phyloP scores from a whole-genome alignment of 2,113 vertebrate species.

The Myrmecobius fasciatus region DNA sequence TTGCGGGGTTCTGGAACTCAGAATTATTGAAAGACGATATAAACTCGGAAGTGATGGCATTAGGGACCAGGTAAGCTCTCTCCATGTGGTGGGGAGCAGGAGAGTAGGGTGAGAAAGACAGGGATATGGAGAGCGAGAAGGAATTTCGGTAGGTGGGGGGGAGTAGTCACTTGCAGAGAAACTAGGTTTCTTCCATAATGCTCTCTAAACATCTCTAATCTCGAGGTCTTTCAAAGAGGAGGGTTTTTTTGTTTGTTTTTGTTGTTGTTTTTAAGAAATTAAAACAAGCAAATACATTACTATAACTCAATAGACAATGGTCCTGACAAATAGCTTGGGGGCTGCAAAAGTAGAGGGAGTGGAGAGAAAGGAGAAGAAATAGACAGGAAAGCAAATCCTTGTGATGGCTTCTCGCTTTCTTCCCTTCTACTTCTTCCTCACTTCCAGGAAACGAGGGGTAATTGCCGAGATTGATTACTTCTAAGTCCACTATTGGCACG shows the following conservation, averaged over 20 bases:
- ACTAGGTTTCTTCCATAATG: not conserved
- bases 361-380: not conserved
- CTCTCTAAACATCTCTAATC: not conserved
- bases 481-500: not conserved
- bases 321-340: not conserved
- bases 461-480: not conserved
- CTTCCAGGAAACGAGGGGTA: not conserved
- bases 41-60: not conserved
- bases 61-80: not conserved
- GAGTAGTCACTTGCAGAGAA: not conserved
- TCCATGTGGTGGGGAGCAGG: not conserved
- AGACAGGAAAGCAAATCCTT: not conserved
- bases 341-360: not conserved
- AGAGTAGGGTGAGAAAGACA: not conserved
- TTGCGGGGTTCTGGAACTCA: not conserved
- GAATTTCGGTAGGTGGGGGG: too few relatives aligned
- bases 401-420: not conserved
- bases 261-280: not conserved
- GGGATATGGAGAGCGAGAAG: not conserved
- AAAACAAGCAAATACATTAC: not conserved
- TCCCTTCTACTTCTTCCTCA: not conserved
- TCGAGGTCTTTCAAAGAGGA: not conserved
- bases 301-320: not conserved
- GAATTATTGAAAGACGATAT: not conserved
- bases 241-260: too few relatives aligned